Percentiles rank a stretch among this genome's conserved stretches.
These are phyloP conservation scores for Vicugna pacos DNA, from an alignment of 2,113 vertebrate species.

Conservation along the genomic window DNA sequence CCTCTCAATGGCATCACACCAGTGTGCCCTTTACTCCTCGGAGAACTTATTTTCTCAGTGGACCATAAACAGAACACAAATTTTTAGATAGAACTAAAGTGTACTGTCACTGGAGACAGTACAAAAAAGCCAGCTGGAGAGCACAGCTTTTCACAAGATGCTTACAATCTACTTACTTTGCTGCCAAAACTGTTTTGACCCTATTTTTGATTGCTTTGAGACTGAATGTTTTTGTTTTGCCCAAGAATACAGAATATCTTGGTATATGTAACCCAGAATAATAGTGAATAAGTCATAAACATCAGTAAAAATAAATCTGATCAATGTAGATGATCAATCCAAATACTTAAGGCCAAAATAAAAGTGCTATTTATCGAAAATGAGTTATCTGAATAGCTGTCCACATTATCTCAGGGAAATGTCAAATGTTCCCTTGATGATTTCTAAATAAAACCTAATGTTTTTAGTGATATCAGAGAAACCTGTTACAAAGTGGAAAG, in stretches of 20 bases:
- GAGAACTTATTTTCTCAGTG: constrained; percentile 60
- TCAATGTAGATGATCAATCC: neutral
- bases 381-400: neutral
- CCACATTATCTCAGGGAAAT: constrained; percentile 21
- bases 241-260: constrained; percentile 1
- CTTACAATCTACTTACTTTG: neutral
- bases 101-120: neutral
- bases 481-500: constrained; percentile 18
- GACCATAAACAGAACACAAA: constrained; percentile 48
- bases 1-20: fast-evolving
- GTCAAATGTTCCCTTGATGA: constrained; percentile 4
- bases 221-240: neutral
- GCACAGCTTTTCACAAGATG: neutral
- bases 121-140: neutral
- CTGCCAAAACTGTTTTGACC: neutral
- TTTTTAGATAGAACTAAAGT: constrained; percentile 52
- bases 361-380: neutral
- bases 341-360: constrained; percentile 9
- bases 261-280: neutral
- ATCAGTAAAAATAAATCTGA: constrained; percentile 29
- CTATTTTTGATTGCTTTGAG: neutral
- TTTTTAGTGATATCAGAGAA: constrained; percentile 44
- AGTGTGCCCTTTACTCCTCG: neutral
- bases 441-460: constrained; percentile 43
- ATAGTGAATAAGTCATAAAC: constrained; percentile 30